These are phyloP conservation scores for Nasalis larvatus DNA, from an alignment of 2,113 vertebrate species.

Conservation along the genomic window DNA sequence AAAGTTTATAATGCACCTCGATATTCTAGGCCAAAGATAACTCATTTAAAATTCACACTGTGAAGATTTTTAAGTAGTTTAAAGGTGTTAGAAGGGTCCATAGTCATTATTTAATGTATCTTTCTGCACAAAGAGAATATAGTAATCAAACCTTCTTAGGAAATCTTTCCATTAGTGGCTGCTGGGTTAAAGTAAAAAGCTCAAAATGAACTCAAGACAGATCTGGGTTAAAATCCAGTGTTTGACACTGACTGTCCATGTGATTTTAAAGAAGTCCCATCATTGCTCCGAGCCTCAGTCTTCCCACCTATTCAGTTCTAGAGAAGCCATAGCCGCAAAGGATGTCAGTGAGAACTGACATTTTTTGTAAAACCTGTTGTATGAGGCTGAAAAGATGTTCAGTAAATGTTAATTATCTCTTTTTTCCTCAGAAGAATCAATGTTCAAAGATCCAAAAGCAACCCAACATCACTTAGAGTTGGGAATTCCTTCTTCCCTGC, in stretches of 20 bases:
- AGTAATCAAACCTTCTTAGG: not conserved
- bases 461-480: not conserved
- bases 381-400: not conserved
- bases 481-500: not conserved
- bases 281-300: not conserved
- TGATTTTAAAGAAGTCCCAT: not conserved
- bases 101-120: not conserved
- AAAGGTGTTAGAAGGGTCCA: not conserved
- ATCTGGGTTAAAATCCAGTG: not conserved
- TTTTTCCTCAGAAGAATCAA: not conserved
- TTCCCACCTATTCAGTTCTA: not conserved
- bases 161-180: not conserved
- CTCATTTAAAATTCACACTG: not conserved
- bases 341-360: not conserved
- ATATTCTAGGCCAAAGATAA: not conserved
- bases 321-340: not conserved
- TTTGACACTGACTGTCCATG: rapidly evolving
- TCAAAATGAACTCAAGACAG: not conserved
- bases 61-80: not conserved
- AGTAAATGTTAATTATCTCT: not conserved
- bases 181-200: not conserved
- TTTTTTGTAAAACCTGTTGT: not conserved
- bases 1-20: not conserved
- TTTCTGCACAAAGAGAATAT: not conserved
- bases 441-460: not conserved